Conservation (phyloP, 2,888 invertebrate species). For the Drosophila koepferae region DNA sequence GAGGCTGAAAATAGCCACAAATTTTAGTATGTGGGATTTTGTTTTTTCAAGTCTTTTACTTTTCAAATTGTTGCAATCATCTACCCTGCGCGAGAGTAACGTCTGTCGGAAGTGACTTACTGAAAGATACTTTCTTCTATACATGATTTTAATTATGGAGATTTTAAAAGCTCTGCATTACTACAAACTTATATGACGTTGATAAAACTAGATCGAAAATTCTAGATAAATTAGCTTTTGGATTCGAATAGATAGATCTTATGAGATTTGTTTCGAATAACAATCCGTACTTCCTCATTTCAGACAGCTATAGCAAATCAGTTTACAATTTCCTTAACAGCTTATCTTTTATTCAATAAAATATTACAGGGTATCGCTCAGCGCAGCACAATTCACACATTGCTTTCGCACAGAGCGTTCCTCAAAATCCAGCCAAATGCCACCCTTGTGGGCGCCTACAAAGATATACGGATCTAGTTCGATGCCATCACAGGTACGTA, state of each 20-base stretch:
- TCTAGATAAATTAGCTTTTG: too few relatives aligned
- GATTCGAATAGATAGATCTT: too few relatives aligned
- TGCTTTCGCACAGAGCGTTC: slow-evolving; percentile 3
- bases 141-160: neutral
- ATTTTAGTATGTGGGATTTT: slow-evolving; percentile 6
- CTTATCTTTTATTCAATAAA: neutral
- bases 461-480: slow-evolving; percentile 74
- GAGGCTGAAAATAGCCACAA: neutral
- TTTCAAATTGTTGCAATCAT: neutral
- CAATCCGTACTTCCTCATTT: neutral
- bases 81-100: neutral
- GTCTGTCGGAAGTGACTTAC: neutral
- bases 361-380: neutral
- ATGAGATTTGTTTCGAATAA: neutral
- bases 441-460: slow-evolving; percentile 76
- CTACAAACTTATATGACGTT: neutral
- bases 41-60: neutral
- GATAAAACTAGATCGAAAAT: neutral
- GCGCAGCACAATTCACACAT: neutral
- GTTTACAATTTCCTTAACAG: neutral
- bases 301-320: neutral
- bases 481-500: slow-evolving; percentile 67
- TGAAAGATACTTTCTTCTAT: neutral
- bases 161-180: neutral
- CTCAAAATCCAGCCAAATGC: slow-evolving; percentile 81